Base-by-base conservation (phyloP, 2,113 vertebrate genomes). In the Amphiprion percula region DNA sequence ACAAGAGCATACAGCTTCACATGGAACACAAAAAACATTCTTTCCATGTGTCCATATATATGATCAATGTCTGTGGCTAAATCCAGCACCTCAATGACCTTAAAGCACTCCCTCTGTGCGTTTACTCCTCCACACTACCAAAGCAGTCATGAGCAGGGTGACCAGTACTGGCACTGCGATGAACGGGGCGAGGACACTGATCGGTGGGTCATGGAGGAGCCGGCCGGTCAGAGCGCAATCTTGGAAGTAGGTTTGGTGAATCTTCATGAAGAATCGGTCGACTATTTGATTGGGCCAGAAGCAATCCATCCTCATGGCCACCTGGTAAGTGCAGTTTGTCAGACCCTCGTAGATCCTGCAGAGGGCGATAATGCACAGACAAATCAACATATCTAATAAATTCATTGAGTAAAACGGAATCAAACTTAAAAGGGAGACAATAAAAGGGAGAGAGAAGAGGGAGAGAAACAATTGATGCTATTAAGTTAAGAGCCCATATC, bases 121-220 rank as follows among this genome's bases (percentile, higher is more conserved):
- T 79, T 97, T 96, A 91, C 96, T 97, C 73, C 95, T 92, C 96
- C 97, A 99, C 77, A 96, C 97, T 75, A 98, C 97, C 33, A 98
- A 88, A 0, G 88, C 93, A 0, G 97, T 97, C 94, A 97, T 91
- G 3, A 98, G 93, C 76, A 98, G 90, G 0, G 97, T 97, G 87
- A 96, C 68, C 1, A 96, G 80, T n/a, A 97, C 60, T 0, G 97
- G 97, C 68, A 96, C 86, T 3, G 92, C 80, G 5, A 98, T 95
- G 90, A 99, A 96, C 8, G 96, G 95, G 33, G 94, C 96, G 2
- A 99, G 95, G 73, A 98, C 1, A 26, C 83, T 23, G 50, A 87
- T 70, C 0, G 97, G 95, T 0, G 97, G 97, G 90, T 98, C 97
- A 0, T 68, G 92, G 49, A 95, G 84, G 0, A 96, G 93, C n/a